A percentile compares a stretch with the other conserved stretches of the same genome.
Conservation (phyloP, 1,140 invertebrate species). For the Colletes latitarsis region DNA sequence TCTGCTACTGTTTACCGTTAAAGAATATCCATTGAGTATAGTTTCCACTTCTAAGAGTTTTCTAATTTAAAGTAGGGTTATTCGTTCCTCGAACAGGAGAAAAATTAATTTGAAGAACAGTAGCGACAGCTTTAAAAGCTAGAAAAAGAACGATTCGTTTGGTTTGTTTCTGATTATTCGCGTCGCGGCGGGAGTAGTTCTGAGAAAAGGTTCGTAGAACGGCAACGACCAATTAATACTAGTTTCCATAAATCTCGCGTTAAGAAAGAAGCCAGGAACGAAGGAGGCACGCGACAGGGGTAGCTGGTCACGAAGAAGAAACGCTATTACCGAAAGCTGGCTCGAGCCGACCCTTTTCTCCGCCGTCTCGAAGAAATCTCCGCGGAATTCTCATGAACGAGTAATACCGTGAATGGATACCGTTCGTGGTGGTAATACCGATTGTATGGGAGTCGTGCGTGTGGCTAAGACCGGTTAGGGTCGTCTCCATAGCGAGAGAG, state of each 20-base stretch:
- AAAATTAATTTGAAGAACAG: too few relatives aligned
- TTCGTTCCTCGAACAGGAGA: too few relatives aligned
- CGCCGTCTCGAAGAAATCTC: conserved; percentile 47
- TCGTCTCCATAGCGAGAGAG: conserved; percentile 52
- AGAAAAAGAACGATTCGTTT: too few relatives aligned
- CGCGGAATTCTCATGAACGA: conserved; percentile 63
- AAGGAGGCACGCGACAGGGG: conserved; percentile 20
- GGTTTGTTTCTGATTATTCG: too few relatives aligned
- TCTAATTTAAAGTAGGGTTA: too few relatives aligned
- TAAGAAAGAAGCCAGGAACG: background rate
- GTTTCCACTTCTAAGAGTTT: too few relatives aligned
- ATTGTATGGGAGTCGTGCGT: conserved; percentile 51
- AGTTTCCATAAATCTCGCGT: background rate
- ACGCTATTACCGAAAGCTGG: conserved; percentile 20
- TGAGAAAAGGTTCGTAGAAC: background rate
- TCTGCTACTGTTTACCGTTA: too few relatives aligned
- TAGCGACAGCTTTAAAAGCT: too few relatives aligned
- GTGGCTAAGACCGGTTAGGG: conserved; percentile 63
- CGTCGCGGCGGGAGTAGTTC: too few relatives aligned
- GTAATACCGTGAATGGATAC: conserved; percentile 65
- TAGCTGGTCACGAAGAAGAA: background rate
- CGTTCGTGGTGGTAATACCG: conserved; percentile 61
- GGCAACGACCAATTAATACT: background rate
- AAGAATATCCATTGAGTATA: too few relatives aligned
- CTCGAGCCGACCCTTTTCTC: conserved; percentile 4